Evolutionary conservation across 2,797 vertebrate species (phyloP), one percentile per base, ranked within the genome.

Genomic region (Hydrocynus forskahlii): DNA sequence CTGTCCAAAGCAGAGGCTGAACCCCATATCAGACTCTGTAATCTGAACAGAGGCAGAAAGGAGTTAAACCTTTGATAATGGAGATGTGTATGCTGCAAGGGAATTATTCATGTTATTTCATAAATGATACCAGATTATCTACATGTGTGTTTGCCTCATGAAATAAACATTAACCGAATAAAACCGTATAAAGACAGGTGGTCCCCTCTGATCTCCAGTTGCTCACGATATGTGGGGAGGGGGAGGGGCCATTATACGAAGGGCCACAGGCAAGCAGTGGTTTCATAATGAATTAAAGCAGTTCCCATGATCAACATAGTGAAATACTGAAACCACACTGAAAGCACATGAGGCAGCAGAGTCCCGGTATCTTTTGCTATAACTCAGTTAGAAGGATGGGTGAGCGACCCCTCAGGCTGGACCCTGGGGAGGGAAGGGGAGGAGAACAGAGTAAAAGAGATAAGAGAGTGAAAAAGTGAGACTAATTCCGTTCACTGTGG

Each of bases 281-380:
- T 83, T 78, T 38, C 12, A 14, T 78, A 79, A 89, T 77, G 69
- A 68, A 87, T 57, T 87, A 66, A 85, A 81, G 83, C 78, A 54
- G 54, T 68, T 77, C 75, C 79, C 76, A 70, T 72, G 83, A 86
- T 84, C 78, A 63, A 55, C 21, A 71, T 48, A 52, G 17, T 29
- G 13, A 60, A 71, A 74, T 2, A 2, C 29, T 52, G 50, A 38
- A 43, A 2, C 16, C 14, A 54, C 17, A 62, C 35, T 66, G 16
- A 25, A 45, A 63, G 10, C 17, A 63, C 1, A 48, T 67, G 16
- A 74, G 43, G 7, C 60, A 63, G 52, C 48, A 70, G 48, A 52
- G 16, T 5, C 75, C 57, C 67, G 14, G 35, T 50, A n/a, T 38
- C 50, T 40, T 54, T 23, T 48, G 21, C 66, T 17, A 57, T 16